Percentiles rank a stretch among this genome's conserved stretches.
Evolutionary conservation across 2,888 invertebrate genomes (phyloP).

Genomic region (Bellardia bayeri): DNA sequence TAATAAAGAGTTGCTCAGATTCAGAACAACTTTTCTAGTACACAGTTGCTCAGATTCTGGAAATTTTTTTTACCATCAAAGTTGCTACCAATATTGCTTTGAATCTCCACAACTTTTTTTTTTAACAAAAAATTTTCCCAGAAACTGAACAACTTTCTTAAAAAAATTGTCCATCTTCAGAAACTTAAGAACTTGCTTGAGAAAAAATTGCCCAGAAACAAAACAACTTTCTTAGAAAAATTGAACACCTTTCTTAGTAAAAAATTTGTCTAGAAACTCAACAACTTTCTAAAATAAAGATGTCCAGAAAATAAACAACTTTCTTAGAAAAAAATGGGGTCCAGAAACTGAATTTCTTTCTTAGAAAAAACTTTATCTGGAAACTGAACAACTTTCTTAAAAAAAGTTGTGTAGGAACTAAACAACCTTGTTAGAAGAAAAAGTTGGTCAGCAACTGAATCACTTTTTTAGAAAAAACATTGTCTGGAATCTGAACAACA

Average conservation of each 20-base stretch:
- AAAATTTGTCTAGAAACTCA: neutral
- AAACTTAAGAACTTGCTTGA: neutral
- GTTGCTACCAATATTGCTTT: neutral
- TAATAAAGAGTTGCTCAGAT: neutral
- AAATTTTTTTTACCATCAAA: too few species aligned
- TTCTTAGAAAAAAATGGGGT: too few species aligned
- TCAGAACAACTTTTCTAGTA: neutral
- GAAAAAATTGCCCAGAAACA: too few species aligned
- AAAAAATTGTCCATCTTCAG: neutral
- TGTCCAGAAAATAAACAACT: too few species aligned
- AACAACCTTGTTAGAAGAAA: neutral
- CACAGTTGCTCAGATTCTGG: too few species aligned
- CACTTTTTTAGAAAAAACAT: neutral
- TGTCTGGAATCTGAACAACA: neutral
- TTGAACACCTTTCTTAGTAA: neutral
- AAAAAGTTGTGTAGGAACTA: too few species aligned
- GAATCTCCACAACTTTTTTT: neutral
- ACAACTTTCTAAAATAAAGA: too few species aligned
- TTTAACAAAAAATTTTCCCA: neutral
- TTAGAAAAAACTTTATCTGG: too few species aligned
- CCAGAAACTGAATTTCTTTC: too few species aligned
- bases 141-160: neutral
- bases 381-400: too few species aligned
- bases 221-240: too few species aligned
- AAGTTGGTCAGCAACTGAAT: neutral